Percentiles rank a stretch among this genome's conserved stretches.
Evolutionary conservation across 2,113 vertebrate species (phyloP).

Genomic region (Periophthalmodon schlosseri): DNA sequence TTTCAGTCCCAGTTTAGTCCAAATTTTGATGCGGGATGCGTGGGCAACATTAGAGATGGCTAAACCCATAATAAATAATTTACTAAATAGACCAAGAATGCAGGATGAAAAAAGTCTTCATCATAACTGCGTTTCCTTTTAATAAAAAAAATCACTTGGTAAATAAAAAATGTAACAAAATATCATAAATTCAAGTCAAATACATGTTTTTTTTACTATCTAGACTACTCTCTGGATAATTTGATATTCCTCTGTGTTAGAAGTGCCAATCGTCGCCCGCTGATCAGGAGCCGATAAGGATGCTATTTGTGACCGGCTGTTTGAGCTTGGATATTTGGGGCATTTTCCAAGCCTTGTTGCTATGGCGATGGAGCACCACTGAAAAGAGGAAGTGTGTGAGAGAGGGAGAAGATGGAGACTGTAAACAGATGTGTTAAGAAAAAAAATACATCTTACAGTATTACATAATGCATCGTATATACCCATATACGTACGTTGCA

Average conservation of each 20-base stretch:
- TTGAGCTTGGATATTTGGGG: conserved; percentile 10
- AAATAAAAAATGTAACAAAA: too few species aligned
- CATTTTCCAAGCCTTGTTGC: conserved; percentile 13
- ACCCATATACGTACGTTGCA: not conserved
- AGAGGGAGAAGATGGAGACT: not conserved
- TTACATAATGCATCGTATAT: not conserved
- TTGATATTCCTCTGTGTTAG: not conserved
- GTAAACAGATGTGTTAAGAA: conserved; percentile 12
- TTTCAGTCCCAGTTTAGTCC: not conserved
- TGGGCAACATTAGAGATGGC: not conserved
- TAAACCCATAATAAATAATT: not conserved
- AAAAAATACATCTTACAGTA: not conserved
- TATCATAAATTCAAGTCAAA: not conserved
- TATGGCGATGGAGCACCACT: conserved; percentile 11
- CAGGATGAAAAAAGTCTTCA: not conserved
- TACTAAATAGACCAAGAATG: not conserved
- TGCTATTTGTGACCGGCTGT: conserved; percentile 8
- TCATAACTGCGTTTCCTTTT: too few species aligned
- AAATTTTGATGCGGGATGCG: not conserved
- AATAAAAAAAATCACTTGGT: too few species aligned
- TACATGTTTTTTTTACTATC: not conserved
- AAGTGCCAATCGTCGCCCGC: not conserved
- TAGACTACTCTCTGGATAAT: not conserved
- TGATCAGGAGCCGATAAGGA: not conserved
- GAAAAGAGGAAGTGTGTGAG: conserved; percentile 8